Conservation (phyloP, 2,113 vertebrate species). For the Passer montanus region DNA sequence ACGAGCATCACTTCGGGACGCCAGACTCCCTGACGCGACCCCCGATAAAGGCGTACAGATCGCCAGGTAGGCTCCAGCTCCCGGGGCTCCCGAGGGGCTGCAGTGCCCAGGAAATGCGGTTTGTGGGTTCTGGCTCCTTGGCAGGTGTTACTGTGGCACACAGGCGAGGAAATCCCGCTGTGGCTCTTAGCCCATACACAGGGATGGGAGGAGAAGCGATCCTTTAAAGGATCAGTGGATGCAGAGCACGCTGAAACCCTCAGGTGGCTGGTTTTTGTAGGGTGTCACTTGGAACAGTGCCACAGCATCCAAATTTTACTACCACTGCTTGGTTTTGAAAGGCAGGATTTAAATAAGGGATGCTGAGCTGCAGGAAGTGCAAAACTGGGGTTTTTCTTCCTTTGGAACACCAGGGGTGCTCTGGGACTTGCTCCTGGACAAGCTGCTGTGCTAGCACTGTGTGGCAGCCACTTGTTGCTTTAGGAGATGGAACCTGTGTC, state of each 20-base stretch:
- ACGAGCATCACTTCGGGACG: neutral
- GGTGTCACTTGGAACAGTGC: rapidly evolving
- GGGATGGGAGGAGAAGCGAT: rapidly evolving
- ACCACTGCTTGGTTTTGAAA: neutral
- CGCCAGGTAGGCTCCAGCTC: slow-evolving; percentile 39
- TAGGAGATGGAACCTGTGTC: neutral
- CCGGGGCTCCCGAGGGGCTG: neutral
- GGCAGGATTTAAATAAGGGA: neutral
- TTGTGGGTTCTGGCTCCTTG: rapidly evolving
- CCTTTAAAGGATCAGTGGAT: rapidly evolving
- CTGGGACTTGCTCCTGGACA: neutral
- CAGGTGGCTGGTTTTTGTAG: neutral
- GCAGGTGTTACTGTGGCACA: rapidly evolving
- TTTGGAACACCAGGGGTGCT: rapidly evolving
- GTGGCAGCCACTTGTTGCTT: neutral
- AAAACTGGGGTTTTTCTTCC: rapidly evolving
- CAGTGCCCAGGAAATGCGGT: neutral
- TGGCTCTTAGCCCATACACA: rapidly evolving
- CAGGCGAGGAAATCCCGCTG: rapidly evolving
- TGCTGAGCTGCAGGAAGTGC: neutral
- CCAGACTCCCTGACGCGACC: slow-evolving; percentile 46
- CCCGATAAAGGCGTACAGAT: slow-evolving; percentile 25
- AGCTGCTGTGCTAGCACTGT: neutral
- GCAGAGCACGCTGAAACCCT: neutral
- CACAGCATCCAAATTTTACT: neutral